A percentile compares a stretch with the other conserved stretches of the same genome.
These are phyloP conservation scores for Sinopyrophorus schimmeli DNA, from an alignment of 2,888 invertebrate species.

Conservation along the genomic window DNA sequence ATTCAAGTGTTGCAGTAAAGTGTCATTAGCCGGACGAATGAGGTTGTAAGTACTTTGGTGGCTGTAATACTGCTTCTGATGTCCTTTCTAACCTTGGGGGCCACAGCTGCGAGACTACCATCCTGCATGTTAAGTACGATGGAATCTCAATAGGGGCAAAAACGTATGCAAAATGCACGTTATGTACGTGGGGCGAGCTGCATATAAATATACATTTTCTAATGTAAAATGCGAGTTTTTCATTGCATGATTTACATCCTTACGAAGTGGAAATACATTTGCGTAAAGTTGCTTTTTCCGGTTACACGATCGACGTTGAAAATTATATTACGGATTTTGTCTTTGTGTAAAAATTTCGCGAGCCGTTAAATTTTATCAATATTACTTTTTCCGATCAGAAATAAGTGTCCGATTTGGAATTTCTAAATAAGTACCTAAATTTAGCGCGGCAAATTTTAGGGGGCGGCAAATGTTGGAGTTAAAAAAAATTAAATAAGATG, in stretches of 20 bases:
- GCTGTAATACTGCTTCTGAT: constrained; percentile 27
- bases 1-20: constrained; percentile 21
- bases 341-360: no score
- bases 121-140: constrained; percentile 32
- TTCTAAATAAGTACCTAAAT: no score
- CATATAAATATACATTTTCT: constrained; percentile 24
- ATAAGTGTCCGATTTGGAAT: no score
- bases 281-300: no score
- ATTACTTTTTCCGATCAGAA: no score
- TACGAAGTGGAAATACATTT: no score
- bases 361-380: no score
- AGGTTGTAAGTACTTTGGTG: constrained; percentile 26
- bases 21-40: constrained; percentile 31
- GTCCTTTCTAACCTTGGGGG: constrained; percentile 28
- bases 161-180: constrained; percentile 28
- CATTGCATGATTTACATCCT: constrained; percentile 1
- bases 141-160: constrained; percentile 24
- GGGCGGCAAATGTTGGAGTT: no score
- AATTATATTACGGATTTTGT: no score
- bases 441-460: no score
- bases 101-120: constrained; percentile 29
- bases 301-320: no score
- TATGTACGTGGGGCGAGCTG: constrained; percentile 24
- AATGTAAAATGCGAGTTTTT: constrained; percentile 8
- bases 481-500: no score